Percentiles rank a stretch among this genome's conserved stretches.
phyloP scores from a whole-genome alignment of 2,888 invertebrate genomes.

The Scaeva pyrastri region DNA sequence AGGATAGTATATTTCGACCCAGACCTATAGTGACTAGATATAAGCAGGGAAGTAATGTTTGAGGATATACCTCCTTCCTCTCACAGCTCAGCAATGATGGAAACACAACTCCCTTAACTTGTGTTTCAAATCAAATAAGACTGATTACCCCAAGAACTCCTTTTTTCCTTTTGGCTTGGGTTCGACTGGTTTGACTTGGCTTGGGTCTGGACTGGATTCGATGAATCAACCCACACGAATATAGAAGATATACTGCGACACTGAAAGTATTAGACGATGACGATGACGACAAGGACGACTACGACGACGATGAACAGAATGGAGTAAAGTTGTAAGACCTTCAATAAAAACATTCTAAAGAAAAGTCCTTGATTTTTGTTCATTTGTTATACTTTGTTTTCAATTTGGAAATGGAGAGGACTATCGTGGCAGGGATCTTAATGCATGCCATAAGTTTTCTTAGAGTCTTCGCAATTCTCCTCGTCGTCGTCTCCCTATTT shows the following conservation, averaged over 20 bases:
- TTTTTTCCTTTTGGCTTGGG: not conserved
- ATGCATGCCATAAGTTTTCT: conserved; percentile 28
- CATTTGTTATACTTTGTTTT: conserved; percentile 58
- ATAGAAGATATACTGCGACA: conserved; percentile 15
- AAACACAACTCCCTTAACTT: conserved; percentile 69
- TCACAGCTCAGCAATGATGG: conserved; percentile 29
- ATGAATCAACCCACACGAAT: conserved; percentile 5
- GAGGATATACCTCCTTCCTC: not conserved
- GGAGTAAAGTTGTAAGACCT: not conserved
- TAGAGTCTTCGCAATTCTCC: conserved; percentile 3
- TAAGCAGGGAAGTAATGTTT: not conserved
- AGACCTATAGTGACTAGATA: conserved; percentile 1
- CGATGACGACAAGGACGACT: too few species aligned
- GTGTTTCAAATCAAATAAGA: conserved; percentile 75
- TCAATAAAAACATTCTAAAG: conserved; percentile 3
- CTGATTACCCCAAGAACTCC: conserved; percentile 70
- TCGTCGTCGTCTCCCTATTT: conserved; percentile 1
- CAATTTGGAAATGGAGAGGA: conserved; percentile 6
- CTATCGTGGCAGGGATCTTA: conserved; percentile 32
- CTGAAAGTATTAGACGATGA: conserved; percentile 13
- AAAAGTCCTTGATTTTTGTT: conserved; percentile 65
- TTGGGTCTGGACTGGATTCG: not conserved
- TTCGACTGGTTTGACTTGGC: too few species aligned
- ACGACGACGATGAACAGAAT: not conserved
- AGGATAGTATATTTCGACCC: conserved; percentile 3